These are phyloP conservation scores for Delichon dasypus DNA, from an alignment of 2,797 vertebrate species.

Conservation along the genomic window DNA sequence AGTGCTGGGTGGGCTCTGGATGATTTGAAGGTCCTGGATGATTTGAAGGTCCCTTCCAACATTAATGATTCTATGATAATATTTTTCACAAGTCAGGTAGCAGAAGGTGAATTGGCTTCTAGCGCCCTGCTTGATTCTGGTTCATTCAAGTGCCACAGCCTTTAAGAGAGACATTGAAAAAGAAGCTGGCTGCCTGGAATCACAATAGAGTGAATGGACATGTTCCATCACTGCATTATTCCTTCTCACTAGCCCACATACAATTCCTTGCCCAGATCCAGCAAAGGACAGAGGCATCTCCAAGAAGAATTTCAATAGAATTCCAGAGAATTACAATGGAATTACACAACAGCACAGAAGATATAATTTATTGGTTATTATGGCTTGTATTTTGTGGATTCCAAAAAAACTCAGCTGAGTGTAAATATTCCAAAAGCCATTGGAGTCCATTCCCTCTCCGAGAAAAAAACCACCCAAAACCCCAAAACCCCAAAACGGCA, in stretches of 20 bases:
- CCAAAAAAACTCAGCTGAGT: not conserved
- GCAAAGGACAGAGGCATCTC: slow-evolving; percentile 18
- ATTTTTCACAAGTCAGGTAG: not conserved
- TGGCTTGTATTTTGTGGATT: slow-evolving; percentile 3
- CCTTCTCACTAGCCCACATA: slow-evolving; percentile 28
- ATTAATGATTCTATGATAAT: too few species aligned
- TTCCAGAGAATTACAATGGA: slow-evolving; percentile 60
- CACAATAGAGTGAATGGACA: slow-evolving; percentile 7
- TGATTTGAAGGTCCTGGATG: not conserved
- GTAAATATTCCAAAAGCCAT: slow-evolving; percentile 14
- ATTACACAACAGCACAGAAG: slow-evolving; percentile 49
- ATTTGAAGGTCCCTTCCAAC: not conserved
- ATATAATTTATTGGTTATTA: slow-evolving; percentile 45
- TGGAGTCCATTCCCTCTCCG: not conserved
- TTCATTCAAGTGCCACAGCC: not conserved
- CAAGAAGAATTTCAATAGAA: slow-evolving; percentile 56
- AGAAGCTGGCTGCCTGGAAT: not conserved
- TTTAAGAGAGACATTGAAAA: not conserved
- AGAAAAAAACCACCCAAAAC: not conserved
- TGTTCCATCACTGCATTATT: not conserved
- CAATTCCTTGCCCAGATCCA: slow-evolving; percentile 33
- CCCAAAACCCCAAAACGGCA: not conserved
- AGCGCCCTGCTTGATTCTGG: not conserved
- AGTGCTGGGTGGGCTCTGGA: not conserved
- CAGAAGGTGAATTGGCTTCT: not conserved